These are phyloP conservation scores for Hyperoodon ampullatus DNA, from an alignment of 2,113 vertebrate species.

Conservation along the genomic window DNA sequence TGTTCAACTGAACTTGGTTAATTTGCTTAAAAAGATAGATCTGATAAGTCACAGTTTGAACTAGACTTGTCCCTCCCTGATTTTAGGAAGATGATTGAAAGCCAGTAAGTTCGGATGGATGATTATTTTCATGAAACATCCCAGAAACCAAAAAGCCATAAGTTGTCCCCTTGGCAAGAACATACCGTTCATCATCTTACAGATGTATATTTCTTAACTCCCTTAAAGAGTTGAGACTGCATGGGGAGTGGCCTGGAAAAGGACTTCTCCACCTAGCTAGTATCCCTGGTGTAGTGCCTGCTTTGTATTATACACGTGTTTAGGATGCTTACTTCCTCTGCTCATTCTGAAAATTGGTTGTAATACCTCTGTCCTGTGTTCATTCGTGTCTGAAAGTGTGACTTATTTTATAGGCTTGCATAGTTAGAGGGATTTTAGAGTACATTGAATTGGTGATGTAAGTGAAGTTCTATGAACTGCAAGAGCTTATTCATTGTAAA, in stretches of 20 bases:
- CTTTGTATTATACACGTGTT: background rate
- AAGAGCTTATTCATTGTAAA: background rate
- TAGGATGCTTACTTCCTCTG: background rate
- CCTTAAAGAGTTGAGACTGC: background rate
- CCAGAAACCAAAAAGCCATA: background rate
- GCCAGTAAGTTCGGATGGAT: background rate
- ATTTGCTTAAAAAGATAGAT: conserved; percentile 44
- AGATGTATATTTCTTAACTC: background rate
- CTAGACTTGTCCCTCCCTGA: background rate
- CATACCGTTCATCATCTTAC: background rate
- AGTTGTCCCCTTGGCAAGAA: background rate
- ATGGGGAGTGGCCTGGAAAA: background rate
- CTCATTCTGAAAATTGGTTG: background rate
- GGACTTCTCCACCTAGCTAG: background rate
- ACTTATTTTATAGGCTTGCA: background rate
- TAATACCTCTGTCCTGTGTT: background rate
- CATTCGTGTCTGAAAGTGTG: background rate
- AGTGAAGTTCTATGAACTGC: background rate
- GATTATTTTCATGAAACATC: conserved; percentile 1
- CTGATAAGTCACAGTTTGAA: conserved; percentile 17
- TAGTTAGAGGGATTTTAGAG: conserved; percentile 25
- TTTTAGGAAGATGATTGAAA: conserved; percentile 47
- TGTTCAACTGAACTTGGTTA: conserved; percentile 8
- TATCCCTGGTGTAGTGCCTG: background rate
- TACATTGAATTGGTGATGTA: background rate